phyloP scores from a whole-genome alignment of 2,113 vertebrate species.

The Cairina moschata region DNA sequence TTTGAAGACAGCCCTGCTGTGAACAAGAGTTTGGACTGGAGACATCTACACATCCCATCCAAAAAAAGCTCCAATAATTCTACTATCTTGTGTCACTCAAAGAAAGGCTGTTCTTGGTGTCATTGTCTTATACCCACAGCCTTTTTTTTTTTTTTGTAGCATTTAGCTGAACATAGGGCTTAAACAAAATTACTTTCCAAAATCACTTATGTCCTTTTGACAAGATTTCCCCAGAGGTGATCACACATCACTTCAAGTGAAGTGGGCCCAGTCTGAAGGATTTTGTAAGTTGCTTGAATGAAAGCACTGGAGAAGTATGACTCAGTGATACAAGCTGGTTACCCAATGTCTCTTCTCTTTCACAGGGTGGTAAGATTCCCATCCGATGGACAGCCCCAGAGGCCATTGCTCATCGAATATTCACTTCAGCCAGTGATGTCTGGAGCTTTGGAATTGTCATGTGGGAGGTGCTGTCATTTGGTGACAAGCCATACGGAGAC shows the following conservation, averaged over 20 bases:
- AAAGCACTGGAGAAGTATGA: neutral
- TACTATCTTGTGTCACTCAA: neutral
- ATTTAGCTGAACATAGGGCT: neutral
- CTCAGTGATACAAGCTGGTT: neutral
- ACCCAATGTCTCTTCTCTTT: neutral
- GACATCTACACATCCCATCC: neutral
- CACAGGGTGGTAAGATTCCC: constrained; percentile 82
- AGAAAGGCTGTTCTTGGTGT: neutral
- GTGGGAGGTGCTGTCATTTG: constrained; percentile 85
- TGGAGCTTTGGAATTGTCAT: constrained; percentile 86
- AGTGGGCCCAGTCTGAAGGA: neutral
- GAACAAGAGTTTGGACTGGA: neutral
- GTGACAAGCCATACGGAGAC: constrained; percentile 83
- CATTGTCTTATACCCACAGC: neutral
- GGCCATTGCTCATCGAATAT: constrained; percentile 81
- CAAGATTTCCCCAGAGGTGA: neutral
- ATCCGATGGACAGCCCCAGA: constrained; percentile 85
- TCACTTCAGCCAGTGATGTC: constrained; percentile 82
- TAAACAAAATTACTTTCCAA: neutral
- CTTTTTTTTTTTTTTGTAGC: neutral
- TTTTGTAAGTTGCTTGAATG: neutral
- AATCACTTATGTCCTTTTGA: neutral
- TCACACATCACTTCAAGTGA: neutral
- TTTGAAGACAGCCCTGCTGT: neutral
- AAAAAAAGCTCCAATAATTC: neutral